A percentile compares a stretch with the other conserved stretches of the same genome.
phyloP scores from a whole-genome alignment of 2,113 vertebrate species.

The Dicerorhinus sumatrensis region DNA sequence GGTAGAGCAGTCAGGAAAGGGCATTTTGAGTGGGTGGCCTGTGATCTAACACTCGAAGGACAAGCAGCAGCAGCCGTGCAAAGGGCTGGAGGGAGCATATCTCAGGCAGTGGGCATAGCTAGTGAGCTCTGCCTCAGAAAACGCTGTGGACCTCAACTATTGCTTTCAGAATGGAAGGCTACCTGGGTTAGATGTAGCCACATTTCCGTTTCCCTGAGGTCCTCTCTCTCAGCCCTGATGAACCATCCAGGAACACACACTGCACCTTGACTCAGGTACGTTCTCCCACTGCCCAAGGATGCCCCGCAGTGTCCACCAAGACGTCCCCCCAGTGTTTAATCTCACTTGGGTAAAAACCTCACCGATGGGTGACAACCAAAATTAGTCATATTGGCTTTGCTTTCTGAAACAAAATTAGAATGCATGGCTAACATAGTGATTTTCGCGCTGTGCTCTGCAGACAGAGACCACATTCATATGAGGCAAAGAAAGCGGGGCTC shows the following conservation, averaged over 20 bases:
- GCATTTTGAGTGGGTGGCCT: neutral
- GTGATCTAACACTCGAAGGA: neutral
- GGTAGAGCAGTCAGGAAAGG: neutral
- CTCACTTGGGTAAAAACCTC: neutral
- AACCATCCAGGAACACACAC: neutral
- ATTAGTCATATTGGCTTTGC: neutral
- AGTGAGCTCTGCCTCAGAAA: neutral
- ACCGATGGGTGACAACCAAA: neutral
- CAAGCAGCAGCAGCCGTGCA: neutral
- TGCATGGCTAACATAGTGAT: neutral
- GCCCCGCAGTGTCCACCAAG: neutral
- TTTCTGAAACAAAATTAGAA: neutral
- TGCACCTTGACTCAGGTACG: neutral
- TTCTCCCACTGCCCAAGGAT: neutral
- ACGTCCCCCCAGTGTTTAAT: neutral
- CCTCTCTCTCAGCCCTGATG: neutral
- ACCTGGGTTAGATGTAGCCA: neutral
- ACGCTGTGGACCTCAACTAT: neutral
- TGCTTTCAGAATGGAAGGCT: neutral
- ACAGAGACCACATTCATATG: neutral
- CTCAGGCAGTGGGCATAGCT: neutral
- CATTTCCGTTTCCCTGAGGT: neutral
- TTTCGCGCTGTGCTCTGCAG: neutral
- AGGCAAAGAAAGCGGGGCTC: neutral
- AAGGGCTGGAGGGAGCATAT: neutral